Conservation (phyloP, 2,797 vertebrate genomes). For the Urophycis tenuis region DNA sequence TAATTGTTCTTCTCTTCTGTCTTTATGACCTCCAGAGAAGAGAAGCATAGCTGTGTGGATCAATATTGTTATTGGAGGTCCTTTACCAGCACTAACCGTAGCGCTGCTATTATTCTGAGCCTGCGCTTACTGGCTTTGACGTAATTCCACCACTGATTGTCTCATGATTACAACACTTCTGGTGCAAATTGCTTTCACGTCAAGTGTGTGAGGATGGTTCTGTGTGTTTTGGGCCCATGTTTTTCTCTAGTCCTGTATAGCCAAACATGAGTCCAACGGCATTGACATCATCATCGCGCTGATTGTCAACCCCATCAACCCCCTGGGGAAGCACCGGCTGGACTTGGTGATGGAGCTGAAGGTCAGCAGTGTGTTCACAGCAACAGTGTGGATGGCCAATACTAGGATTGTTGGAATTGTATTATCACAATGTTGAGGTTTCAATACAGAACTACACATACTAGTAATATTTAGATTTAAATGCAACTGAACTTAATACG, state of each 20-base stretch:
- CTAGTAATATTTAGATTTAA: neutral
- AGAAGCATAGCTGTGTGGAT: neutral
- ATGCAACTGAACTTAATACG: neutral
- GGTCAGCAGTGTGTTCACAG: conserved; percentile 64
- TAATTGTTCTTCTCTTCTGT: neutral
- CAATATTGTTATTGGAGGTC: neutral
- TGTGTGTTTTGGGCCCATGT: neutral
- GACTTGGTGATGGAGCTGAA: conserved; percentile 92
- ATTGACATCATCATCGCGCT: conserved; percentile 98
- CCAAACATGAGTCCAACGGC: conserved; percentile 94
- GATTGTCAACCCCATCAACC: conserved; percentile 94
- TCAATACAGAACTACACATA: too few species aligned
- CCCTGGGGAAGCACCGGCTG: conserved; percentile 87
- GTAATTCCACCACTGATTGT: neutral
- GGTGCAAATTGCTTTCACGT: neutral
- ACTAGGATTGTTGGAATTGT: neutral
- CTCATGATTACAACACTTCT: neutral
- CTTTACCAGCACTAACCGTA: neutral
- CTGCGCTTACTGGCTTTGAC: neutral
- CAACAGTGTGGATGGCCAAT: neutral
- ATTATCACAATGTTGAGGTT: neutral
- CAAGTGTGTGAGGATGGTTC: neutral
- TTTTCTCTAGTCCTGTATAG: conserved; percentile 83
- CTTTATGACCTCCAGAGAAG: neutral
- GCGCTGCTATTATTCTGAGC: neutral